Base-by-base conservation (phyloP, 2,797 vertebrate species). In the Zalophus californianus region DNA sequence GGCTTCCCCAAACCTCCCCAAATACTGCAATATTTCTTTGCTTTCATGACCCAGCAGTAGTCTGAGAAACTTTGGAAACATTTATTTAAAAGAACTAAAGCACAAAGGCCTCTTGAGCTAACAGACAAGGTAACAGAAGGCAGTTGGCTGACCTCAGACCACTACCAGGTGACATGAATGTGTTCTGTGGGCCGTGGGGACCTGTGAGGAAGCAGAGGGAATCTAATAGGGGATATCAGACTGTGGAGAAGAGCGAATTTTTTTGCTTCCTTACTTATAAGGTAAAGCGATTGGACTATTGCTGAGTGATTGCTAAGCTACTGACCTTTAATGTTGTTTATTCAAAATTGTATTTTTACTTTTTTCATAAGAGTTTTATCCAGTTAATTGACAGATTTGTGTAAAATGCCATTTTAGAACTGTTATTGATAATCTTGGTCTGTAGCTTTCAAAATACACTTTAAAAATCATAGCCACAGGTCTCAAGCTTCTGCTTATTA, bases 21-120 rank as follows among this genome's bases (percentile, higher is more conserved):
- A n/a, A 44, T 62, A 54, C 32, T 13, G 32, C 23, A 52, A 9
- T 14, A 25, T 1, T 79, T 72, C 38, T 92, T 89, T 64, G 23
- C 56, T 86, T 84, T 64, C 52, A 21, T 52, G 11, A 32, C n/a
- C 64, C 64, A 44, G 16, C 58, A 18, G 10, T 35, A 41, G 64
- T 72, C 21, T 80, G 58, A 75, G 54, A 82, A 62, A 38, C 18
- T 68, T 48, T 86, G 44, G 44, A 72, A 32, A 52, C 83, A 35
- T 66, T 85, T 85, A 68, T 32, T 97, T 88, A 72, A 92, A 60
- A 62, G 18, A 25, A 77, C 23, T 68, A 70, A 85, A 85, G n/a
- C 38, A 14, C 14, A 96, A 35, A 83, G 29, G 6, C 25, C 73
- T 93, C 35, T 27, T 27, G 68, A 25, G 21, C 25, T 80, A 60